Evolutionary conservation across 2,888 invertebrate genomes (phyloP).

Genomic region (Eupithecia centaureata): DNA sequence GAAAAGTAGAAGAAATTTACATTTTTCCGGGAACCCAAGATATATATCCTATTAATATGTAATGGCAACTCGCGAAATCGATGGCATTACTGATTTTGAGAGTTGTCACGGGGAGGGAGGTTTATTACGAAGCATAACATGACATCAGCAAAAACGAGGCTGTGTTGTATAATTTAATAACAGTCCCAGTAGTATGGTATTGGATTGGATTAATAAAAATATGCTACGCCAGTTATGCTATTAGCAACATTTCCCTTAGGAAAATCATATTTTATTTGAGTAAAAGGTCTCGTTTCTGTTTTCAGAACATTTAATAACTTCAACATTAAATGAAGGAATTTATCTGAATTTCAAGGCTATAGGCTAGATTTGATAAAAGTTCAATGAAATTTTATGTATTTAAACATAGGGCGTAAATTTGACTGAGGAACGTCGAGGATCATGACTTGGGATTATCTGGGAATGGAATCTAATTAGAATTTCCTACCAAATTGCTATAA

Average conservation of each 20-base stretch:
- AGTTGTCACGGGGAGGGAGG: constrained; percentile 49
- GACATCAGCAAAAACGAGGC: constrained; percentile 59
- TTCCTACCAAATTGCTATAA: constrained; percentile 53
- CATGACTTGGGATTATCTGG: constrained; percentile 47
- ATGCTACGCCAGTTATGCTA: constrained; percentile 20
- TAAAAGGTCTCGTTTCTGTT: constrained; percentile 21
- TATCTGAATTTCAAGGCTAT: neutral
- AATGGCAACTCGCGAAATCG: constrained; percentile 70
- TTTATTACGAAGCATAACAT: constrained; percentile 65
- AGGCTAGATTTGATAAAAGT: neutral
- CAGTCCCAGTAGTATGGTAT: constrained; percentile 15
- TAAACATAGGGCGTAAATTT: constrained; percentile 21
- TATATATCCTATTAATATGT: constrained; percentile 77
- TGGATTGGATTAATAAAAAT: constrained; percentile 19
- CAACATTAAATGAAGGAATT: neutral
- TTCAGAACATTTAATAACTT: constrained; percentile 6
- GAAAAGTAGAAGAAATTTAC: constrained; percentile 51
- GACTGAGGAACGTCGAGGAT: constrained; percentile 38
- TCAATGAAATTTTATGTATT: constrained; percentile 2
- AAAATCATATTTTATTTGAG: constrained; percentile 19
- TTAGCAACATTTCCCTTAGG: constrained; percentile 26
- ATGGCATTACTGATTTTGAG: constrained; percentile 56
- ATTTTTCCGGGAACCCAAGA: constrained; percentile 58
- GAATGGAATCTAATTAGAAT: constrained; percentile 53
- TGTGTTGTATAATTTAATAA: constrained; percentile 28